Evolutionary conservation across 64 coral and sea anemone species (phyloP).

Genomic region (Pachyseris speciosa): DNA sequence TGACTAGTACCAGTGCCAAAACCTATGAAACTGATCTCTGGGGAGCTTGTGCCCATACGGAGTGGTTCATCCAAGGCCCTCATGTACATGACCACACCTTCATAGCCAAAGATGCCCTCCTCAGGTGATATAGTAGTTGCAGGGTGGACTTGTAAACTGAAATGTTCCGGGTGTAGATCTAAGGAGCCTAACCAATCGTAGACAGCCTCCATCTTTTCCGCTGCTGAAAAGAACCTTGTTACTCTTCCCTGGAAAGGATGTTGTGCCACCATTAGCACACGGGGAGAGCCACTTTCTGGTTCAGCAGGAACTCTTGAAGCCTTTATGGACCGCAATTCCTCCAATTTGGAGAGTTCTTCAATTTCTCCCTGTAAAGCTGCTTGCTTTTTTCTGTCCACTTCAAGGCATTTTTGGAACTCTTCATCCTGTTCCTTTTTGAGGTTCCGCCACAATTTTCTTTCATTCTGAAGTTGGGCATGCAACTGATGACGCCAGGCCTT

Average conservation of each 20-base stretch:
- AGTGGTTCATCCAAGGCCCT: conserved; percentile 18
- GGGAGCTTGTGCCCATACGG: background rate
- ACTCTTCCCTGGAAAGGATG: conserved; percentile 40
- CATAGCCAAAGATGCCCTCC: background rate
- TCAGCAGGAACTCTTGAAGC: conserved; percentile 46
- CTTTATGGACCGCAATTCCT: conserved; percentile 40
- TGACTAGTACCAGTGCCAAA: conserved; percentile 14
- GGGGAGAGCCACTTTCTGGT: conserved; percentile 7
- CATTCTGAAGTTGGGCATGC: conserved; percentile 41
- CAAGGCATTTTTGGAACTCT: conserved; percentile 47
- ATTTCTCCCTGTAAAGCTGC: conserved; percentile 43
- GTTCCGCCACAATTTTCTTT: conserved; percentile 32
- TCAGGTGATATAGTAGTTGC: conserved; percentile 5
- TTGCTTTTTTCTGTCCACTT: conserved; percentile 29
- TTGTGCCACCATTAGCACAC: conserved; percentile 5
- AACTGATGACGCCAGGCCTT: conserved; percentile 40
- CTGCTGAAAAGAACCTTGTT: background rate
- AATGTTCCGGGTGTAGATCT: background rate
- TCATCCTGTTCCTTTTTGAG: conserved; percentile 66
- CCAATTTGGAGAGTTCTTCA: conserved; percentile 17
- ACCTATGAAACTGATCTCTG: conserved; percentile 33
- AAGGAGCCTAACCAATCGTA: conserved; percentile 5
- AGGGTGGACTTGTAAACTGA: conserved; percentile 7
- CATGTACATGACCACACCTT: conserved; percentile 27
- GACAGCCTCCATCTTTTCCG: conserved; percentile 3